A percentile compares a stretch with the other conserved stretches of the same genome.
phyloP scores from a whole-genome alignment of 2,797 vertebrate species.

The Lagocephalus sceleratus region DNA sequence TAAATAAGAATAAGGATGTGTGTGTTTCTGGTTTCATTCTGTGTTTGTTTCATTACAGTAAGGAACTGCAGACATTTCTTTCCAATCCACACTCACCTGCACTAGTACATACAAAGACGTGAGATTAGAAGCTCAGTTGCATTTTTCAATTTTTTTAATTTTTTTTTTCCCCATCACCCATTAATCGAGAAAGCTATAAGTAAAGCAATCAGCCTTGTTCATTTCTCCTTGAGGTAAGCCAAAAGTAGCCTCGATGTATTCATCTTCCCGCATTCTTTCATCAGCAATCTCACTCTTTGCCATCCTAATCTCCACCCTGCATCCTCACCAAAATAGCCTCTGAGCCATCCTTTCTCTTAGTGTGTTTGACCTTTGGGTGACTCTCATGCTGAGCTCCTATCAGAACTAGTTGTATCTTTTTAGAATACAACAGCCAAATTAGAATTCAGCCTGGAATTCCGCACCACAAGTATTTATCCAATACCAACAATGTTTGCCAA shows the following conservation, averaged over 20 bases:
- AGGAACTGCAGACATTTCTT: neutral
- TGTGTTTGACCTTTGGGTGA: constrained; percentile 52
- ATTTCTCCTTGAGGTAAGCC: constrained; percentile 11
- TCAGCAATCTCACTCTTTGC: constrained; percentile 12
- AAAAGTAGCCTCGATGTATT: constrained; percentile 7
- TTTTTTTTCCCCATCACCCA: too few relatives aligned
- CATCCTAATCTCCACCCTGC: constrained; percentile 20
- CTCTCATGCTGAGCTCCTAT: constrained; percentile 39
- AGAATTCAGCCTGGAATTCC: constrained; percentile 24
- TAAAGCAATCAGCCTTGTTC: constrained; percentile 6
- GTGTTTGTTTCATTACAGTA: neutral
- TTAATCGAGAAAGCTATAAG: constrained; percentile 6
- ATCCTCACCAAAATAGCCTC: constrained; percentile 18
- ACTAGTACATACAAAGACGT: neutral
- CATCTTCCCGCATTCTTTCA: constrained; percentile 14
- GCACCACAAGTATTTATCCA: constrained; percentile 32
- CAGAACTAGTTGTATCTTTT: constrained; percentile 48
- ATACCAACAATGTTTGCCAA: constrained; percentile 23
- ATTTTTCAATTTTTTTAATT: neutral
- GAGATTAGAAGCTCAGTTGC: neutral
- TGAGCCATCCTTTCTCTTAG: constrained; percentile 29
- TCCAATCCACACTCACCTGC: neutral
- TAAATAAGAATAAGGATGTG: constrained; percentile 33
- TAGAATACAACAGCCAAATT: constrained; percentile 39
- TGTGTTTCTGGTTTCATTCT: too few relatives aligned